Evolutionary conservation across 2,797 vertebrate genomes (phyloP).

Genomic region (Cryptoblepharus egeriae): DNA sequence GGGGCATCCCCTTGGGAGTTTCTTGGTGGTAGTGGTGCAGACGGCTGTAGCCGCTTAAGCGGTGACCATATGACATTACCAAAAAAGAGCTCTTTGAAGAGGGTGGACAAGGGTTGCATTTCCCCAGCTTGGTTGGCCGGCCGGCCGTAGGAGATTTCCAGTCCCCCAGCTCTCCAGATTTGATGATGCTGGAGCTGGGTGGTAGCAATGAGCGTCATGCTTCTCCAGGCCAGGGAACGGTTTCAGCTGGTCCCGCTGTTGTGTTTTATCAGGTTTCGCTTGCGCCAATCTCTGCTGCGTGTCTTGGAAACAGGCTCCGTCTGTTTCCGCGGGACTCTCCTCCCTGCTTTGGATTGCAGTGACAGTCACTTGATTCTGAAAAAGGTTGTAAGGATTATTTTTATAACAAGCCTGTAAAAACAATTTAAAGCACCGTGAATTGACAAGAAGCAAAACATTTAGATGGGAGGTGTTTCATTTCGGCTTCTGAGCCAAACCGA

Average conservation of each 20-base stretch:
- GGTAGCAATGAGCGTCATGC: no score
- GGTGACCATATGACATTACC: no score
- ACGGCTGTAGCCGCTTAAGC: no score
- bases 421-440: background rate
- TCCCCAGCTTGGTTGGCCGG: background rate
- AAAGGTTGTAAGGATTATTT: slow-evolving; percentile 1
- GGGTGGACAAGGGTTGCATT: no score
- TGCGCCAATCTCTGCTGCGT: background rate
- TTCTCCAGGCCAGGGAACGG: rapidly evolving
- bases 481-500: background rate
- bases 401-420: slow-evolving; percentile 18
- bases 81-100: no score
- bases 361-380: background rate
- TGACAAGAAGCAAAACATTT: slow-evolving; percentile 32
- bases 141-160: background rate
- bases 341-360: background rate
- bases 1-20: no score
- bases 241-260: background rate
- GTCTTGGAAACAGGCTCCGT: no score
- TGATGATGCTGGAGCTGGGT: no score
- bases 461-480: slow-evolving; percentile 18
- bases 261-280: background rate
- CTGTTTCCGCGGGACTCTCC: background rate
- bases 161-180: background rate
- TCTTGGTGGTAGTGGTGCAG: no score